Evolutionary conservation across 2,888 invertebrate genomes (phyloP).

Genomic region (Pollenia angustigena): DNA sequence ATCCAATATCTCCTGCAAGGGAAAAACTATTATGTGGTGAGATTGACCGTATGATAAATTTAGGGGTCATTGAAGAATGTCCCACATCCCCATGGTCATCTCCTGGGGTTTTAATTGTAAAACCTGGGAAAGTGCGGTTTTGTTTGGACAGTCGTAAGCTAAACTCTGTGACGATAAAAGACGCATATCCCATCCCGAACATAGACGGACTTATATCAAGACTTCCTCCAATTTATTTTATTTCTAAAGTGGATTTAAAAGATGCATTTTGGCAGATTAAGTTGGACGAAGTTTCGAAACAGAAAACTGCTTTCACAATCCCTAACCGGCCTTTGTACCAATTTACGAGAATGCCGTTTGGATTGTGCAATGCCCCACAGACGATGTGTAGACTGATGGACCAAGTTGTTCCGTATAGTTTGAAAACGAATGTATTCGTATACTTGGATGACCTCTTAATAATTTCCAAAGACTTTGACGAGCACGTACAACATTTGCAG

Average conservation of each 20-base stretch:
- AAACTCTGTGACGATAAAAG: no score
- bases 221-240: no score
- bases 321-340: neutral
- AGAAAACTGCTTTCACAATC: neutral
- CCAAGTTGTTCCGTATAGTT: neutral
- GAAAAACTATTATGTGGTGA: neutral
- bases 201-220: no score
- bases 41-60: conserved; percentile 19
- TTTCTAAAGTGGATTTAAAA: no score
- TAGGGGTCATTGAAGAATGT: neutral
- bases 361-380: conserved; percentile 11
- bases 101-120: neutral
- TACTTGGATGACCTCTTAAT: conserved; percentile 61
- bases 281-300: no score
- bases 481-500: no score
- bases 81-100: neutral
- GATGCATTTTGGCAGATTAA: no score
- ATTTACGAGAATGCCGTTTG: conserved; percentile 1
- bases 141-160: no score
- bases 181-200: no score
- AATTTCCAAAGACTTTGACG: neutral
- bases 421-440: conserved; percentile 33
- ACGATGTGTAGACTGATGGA: conserved; percentile 5
- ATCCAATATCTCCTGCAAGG: no score
- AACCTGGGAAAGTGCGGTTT: no score